Percentiles rank a stretch among this genome's conserved stretches.
Evolutionary conservation across 2,797 vertebrate species (phyloP).

Genomic region (Euthynnus affinis): DNA sequence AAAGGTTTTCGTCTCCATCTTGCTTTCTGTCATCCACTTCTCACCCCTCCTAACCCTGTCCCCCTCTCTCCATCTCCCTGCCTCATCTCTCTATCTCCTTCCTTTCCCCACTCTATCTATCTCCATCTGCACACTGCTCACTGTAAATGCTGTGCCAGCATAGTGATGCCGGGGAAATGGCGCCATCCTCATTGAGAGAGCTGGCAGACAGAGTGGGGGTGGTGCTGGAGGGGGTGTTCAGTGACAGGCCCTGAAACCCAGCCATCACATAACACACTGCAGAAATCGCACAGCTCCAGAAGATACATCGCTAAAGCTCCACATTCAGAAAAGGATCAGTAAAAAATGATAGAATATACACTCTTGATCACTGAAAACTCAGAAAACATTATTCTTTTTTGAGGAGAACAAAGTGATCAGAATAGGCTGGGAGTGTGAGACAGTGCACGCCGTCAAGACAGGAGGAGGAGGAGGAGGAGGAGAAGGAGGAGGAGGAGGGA

Average conservation of each 20-base stretch:
- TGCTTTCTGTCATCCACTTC: conserved; percentile 73
- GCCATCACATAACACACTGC: conserved; percentile 74
- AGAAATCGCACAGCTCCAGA: conserved; percentile 58
- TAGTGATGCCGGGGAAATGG: conserved; percentile 73
- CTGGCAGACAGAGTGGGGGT: conserved; percentile 69
- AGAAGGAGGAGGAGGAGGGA: background rate
- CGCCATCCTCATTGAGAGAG: conserved; percentile 68
- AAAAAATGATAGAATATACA: conserved; percentile 49
- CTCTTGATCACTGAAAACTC: conserved; percentile 44
- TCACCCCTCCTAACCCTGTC: conserved; percentile 59
- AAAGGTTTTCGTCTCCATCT: conserved; percentile 78
- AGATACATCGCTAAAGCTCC: conserved; percentile 56
- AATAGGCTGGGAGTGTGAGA: conserved; percentile 41
- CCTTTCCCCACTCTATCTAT: conserved; percentile 68
- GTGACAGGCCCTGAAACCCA: conserved; percentile 72
- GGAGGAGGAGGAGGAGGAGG: conserved; percentile 22
- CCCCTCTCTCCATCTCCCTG: conserved; percentile 65
- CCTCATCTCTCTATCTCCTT: conserved; percentile 70
- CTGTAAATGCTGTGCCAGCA: conserved; percentile 79
- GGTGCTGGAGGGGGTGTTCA: conserved; percentile 53
- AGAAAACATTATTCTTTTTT: conserved; percentile 51
- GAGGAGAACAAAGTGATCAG: conserved; percentile 57
- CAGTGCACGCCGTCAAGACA: conserved; percentile 29
- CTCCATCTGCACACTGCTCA: conserved; percentile 70
- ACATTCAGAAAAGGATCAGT: conserved; percentile 58